These are phyloP conservation scores for Chelmon rostratus DNA, from an alignment of 2,797 vertebrate genomes.

Conservation along the genomic window DNA sequence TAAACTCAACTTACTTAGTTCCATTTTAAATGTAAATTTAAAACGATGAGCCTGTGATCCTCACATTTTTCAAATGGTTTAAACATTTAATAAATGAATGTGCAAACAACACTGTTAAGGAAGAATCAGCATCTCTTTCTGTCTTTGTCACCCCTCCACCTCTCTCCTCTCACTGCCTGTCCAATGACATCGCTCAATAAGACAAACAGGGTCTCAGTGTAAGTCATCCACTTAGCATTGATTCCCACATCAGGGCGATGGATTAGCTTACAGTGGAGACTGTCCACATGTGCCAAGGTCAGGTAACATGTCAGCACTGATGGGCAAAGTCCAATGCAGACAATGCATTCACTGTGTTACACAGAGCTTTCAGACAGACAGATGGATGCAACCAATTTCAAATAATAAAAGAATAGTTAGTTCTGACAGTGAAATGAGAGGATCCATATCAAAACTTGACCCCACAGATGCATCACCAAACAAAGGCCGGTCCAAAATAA, in stretches of 20 bases:
- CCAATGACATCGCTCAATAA: constrained; percentile 41
- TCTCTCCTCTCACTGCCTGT: constrained; percentile 4
- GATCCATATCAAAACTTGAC: too few species aligned
- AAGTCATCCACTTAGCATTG: constrained; percentile 49
- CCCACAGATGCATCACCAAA: too few species aligned
- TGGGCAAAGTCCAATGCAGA: constrained; percentile 17
- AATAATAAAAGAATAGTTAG: too few species aligned
- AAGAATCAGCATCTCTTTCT: constrained; percentile 1
- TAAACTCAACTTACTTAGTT: background rate
- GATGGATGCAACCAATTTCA: background rate
- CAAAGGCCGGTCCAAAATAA: too few species aligned
- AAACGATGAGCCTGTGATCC: background rate
- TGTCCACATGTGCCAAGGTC: constrained; percentile 47
- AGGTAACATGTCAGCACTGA: constrained; percentile 44
- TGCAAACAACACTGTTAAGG: background rate
- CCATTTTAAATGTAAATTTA: background rate
- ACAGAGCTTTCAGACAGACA: background rate
- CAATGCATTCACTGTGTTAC: background rate
- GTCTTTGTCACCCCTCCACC: background rate
- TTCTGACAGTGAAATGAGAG: too few species aligned
- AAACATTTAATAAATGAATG: background rate
- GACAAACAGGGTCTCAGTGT: constrained; percentile 45
- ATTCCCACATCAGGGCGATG: constrained; percentile 32
- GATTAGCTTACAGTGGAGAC: constrained; percentile 39
- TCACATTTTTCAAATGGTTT: background rate